Base-by-base conservation (phyloP, 2,888 invertebrate species). In the Brachycybe producta region DNA sequence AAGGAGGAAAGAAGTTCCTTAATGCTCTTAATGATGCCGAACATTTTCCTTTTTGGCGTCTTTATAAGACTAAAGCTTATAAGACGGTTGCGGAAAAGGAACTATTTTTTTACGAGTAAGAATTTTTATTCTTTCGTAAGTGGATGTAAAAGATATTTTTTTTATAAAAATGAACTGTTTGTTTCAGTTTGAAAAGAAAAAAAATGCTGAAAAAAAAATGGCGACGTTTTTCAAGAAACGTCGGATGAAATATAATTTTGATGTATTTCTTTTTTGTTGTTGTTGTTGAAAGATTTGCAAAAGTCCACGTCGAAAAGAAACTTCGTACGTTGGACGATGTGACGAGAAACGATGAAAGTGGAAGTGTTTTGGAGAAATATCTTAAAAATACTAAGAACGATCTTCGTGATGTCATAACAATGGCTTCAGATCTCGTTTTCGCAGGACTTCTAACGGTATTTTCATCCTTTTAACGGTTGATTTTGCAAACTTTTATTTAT, bases 61-160 rank as follows among this genome's bases (percentile, higher is more conserved):
- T 41, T 11, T 36, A 15, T 23, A 13, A 39, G 11, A 38, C 36
- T 21, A 5, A 3, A 36, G 15, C 15, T 8, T 47, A 38, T 17
- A 36, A 24, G 7, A 15, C 8, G 17, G 19, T 39, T 5, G 11
- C 27, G 3, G 38, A 39, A 26, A 32, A 30, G 5, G 47, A 47
- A 11, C 26, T 38, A 11, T 38, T 24, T 11, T 47, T 47, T 47
- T 47, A 47, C 47, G 19, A 39, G 47, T 47, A 27, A 26, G 26
- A 17, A n/a, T 19, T 17, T 15, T 36, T 11, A 30, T 36, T 15
- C n/a, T n/a, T n/a, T n/a, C n/a, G n/a, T n/a, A n/a, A n/a, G n/a
- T n/a, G n/a, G n/a, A n/a, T n/a, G n/a, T 36, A n/a, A n/a, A n/a
- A n/a, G n/a, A n/a, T n/a, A n/a, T n/a, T n/a, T n/a, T n/a, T n/a